Conservation (phyloP, 2,888 invertebrate species). For the Trimorus sp. region DNA sequence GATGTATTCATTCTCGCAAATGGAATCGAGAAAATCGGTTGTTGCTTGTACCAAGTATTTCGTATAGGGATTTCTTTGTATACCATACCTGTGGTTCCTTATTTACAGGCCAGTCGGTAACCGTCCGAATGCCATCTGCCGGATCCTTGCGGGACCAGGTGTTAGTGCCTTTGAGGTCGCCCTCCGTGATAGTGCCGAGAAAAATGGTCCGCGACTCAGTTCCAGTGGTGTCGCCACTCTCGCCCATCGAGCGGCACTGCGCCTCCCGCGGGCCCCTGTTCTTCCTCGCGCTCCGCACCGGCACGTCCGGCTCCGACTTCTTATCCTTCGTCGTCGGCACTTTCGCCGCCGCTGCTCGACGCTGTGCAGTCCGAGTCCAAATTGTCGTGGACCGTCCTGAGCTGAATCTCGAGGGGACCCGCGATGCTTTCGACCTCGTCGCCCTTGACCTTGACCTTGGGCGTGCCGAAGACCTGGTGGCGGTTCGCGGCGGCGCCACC, state of each 20-base stretch:
- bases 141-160: slow-evolving; percentile 74
- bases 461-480: slow-evolving; percentile 77
- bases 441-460: slow-evolving; percentile 76
- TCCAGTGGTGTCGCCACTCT: slow-evolving; percentile 74
- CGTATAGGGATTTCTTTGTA: too few relatives aligned
- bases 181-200: slow-evolving; percentile 79
- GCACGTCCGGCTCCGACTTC: slow-evolving; percentile 79
- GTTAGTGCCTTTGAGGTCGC: slow-evolving; percentile 74
- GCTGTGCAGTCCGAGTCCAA: slow-evolving; percentile 97
- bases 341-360: slow-evolving; percentile 92
- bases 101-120: slow-evolving; percentile 79
- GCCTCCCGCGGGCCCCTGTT: slow-evolving; percentile 78
- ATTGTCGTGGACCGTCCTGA: slow-evolving; percentile 88
- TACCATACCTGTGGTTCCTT: slow-evolving; percentile 69
- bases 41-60: too few relatives aligned
- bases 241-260: slow-evolving; percentile 80
- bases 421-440: slow-evolving; percentile 87
- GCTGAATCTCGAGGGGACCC: slow-evolving; percentile 88
- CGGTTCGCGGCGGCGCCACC: slow-evolving; percentile 68
- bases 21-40: too few relatives aligned
- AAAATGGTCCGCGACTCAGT: slow-evolving; percentile 76
- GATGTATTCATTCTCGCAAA: too few relatives aligned
- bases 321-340: slow-evolving; percentile 62
- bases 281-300: slow-evolving; percentile 78
- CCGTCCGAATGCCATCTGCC: slow-evolving; percentile 69